Conservation (phyloP, 1,140 invertebrate species). For the Brachionus angularis region DNA sequence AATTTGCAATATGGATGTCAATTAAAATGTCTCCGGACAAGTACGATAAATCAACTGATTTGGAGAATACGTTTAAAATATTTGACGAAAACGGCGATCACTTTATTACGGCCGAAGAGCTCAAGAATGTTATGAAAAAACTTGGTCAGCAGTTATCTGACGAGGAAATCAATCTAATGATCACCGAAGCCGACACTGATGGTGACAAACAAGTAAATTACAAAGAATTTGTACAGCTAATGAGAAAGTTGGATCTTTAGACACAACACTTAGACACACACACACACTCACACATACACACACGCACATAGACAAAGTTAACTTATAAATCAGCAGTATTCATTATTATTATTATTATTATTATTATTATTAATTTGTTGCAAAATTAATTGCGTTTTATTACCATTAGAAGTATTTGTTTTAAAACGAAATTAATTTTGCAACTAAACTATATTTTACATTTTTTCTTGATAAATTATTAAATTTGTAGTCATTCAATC, state of each 20-base stretch:
- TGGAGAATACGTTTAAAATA: slow-evolving; percentile 42
- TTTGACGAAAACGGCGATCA: slow-evolving; percentile 44
- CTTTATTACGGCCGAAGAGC: slow-evolving; percentile 42
- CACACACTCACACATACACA: not conserved
- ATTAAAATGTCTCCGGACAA: slow-evolving; percentile 43
- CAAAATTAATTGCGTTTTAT: too few relatives aligned
- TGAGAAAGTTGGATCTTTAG: slow-evolving; percentile 31
- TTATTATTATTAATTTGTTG: too few relatives aligned
- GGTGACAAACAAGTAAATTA: slow-evolving; percentile 43
- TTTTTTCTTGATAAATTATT: too few relatives aligned
- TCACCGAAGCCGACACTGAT: slow-evolving; percentile 39
- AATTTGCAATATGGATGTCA: slow-evolving; percentile 43
- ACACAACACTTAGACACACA: not conserved
- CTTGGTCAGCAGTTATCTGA: slow-evolving; percentile 29
- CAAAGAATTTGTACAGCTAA: slow-evolving; percentile 43
- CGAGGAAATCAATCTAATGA: slow-evolving; percentile 44
- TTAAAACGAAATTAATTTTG: too few relatives aligned
- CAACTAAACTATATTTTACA: too few relatives aligned
- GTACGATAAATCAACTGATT: slow-evolving; percentile 11
- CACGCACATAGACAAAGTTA: not conserved
- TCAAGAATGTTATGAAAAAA: slow-evolving; percentile 41
- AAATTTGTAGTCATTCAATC: too few relatives aligned
- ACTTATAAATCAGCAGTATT: too few relatives aligned
- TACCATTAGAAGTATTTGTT: too few relatives aligned
- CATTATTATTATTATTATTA: too few relatives aligned